Percentiles rank a stretch among this genome's conserved stretches.
Evolutionary conservation across 2,888 invertebrate species (phyloP).

Genomic region (Eristalis arbustorum): DNA sequence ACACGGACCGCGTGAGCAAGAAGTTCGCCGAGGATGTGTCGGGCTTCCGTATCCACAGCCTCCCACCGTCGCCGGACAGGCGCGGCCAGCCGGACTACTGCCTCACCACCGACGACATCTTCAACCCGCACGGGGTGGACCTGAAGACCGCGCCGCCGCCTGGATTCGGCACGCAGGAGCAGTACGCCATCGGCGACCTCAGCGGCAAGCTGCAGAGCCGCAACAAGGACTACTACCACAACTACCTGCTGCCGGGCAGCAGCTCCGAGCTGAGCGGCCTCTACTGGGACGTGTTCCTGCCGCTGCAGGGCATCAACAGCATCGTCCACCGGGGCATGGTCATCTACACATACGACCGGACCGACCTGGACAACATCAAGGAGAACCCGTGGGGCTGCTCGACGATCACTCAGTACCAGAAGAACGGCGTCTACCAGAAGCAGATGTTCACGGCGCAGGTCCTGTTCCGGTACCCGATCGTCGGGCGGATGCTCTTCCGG

Average conservation of each 20-base stretch:
- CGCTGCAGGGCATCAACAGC: conserved; percentile 89
- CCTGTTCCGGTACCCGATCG: conserved; percentile 92
- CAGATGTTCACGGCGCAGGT: conserved; percentile 90
- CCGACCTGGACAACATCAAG: conserved; percentile 75
- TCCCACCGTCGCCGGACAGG: conserved; percentile 84
- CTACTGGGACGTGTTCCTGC: conserved; percentile 92
- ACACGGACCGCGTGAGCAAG: conserved; percentile 85
- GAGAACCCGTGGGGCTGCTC: conserved; percentile 82
- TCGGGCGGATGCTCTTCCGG: conserved; percentile 90
- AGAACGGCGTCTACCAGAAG: conserved; percentile 85
- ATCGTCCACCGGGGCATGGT: conserved; percentile 89
- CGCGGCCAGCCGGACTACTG: conserved; percentile 82
- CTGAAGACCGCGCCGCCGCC: conserved; percentile 84
- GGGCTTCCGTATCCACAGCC: conserved; percentile 86
- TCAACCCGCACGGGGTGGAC: conserved; percentile 86
- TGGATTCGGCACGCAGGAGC: conserved; percentile 89
- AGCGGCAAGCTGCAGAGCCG: conserved; percentile 91
- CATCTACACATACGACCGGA: conserved; percentile 76
- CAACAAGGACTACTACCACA: conserved; percentile 86
- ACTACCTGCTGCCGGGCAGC: conserved; percentile 84
- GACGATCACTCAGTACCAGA: conserved; percentile 84
- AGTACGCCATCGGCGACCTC: conserved; percentile 93
- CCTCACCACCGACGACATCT: conserved; percentile 86
- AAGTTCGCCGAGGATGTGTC: conserved; percentile 88
- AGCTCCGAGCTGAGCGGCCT: conserved; percentile 87